Percentiles rank a stretch among this genome's conserved stretches.
Evolutionary conservation across 2,888 invertebrate species (phyloP).

Genomic region (Caenorhabditis sulstoni): DNA sequence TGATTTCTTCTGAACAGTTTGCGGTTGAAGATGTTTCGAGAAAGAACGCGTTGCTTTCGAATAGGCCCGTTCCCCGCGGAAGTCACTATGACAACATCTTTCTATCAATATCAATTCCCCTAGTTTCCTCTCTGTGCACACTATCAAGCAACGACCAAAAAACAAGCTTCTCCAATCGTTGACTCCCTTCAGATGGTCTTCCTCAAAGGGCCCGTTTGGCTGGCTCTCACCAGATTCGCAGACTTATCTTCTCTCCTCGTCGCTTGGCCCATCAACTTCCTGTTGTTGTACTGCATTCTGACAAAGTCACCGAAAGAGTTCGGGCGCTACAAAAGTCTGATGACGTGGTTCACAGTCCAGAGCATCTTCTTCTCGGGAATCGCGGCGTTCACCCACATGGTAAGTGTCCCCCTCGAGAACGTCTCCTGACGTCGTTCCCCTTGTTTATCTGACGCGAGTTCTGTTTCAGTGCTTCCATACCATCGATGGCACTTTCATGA

Average conservation of each 20-base stretch:
- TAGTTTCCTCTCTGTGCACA: background rate
- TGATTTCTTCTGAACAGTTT: too few species aligned
- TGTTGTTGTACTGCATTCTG: slow-evolving; percentile 37
- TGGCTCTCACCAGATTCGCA: slow-evolving; percentile 3
- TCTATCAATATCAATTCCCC: background rate
- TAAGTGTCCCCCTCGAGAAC: background rate
- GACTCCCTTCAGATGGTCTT: slow-evolving; percentile 14
- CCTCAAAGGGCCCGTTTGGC: slow-evolving; percentile 21
- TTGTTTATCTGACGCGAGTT: background rate
- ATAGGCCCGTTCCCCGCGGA: too few species aligned
- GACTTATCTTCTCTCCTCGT: slow-evolving; percentile 1
- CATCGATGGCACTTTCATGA: slow-evolving; percentile 37
- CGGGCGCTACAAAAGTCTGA: slow-evolving; percentile 29
- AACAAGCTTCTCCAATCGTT: background rate
- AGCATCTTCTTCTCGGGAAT: slow-evolving; percentile 43
- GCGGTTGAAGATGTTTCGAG: too few species aligned
- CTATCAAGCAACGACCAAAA: background rate
- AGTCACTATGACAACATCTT: background rate
- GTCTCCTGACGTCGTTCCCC: background rate
- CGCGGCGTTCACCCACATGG: slow-evolving; percentile 37
- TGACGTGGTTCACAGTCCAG: slow-evolving; percentile 35
- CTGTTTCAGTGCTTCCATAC: slow-evolving; percentile 43
- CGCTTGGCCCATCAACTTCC: slow-evolving; percentile 23
- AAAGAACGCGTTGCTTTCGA: background rate
- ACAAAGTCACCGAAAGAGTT: slow-evolving; percentile 29